Percentiles rank a stretch among this genome's conserved stretches.
These are phyloP conservation scores for Rhyacophila evoluta DNA, from an alignment of 2,888 invertebrate genomes.

Conservation along the genomic window DNA sequence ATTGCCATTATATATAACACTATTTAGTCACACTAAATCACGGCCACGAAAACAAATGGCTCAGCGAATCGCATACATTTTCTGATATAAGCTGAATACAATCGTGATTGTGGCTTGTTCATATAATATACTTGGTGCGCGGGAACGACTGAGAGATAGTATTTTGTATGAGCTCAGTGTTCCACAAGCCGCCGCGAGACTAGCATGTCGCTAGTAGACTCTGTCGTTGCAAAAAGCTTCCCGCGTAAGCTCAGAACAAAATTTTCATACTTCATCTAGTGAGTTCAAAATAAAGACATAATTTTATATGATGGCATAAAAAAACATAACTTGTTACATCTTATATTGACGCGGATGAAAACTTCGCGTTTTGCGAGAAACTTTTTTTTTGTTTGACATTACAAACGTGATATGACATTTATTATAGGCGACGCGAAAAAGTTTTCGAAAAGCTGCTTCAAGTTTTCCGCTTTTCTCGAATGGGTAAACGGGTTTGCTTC, in stretches of 20 bases:
- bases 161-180: conserved; percentile 31
- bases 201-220: conserved; percentile 31
- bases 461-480: conserved; percentile 27
- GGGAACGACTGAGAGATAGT: conserved; percentile 22
- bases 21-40: background rate
- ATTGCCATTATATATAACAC: background rate
- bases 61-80: conserved; percentile 1
- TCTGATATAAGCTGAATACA: conserved; percentile 8
- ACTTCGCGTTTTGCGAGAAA: conserved; percentile 21
- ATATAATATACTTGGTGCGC: conserved; percentile 19
- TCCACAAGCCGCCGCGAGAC: conserved; percentile 37
- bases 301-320: background rate
- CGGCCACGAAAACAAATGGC: background rate
- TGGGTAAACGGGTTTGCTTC: conserved; percentile 22
- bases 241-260: conserved; percentile 4
- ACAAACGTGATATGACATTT: conserved; percentile 46
- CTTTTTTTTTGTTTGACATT: conserved; percentile 29
- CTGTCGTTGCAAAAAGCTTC: background rate
- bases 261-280: background rate
- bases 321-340: conserved; percentile 6
- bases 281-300: background rate
- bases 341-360: conserved; percentile 9
- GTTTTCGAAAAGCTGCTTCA: conserved; percentile 36
- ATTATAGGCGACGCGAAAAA: conserved; percentile 40
- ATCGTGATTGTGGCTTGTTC: conserved; percentile 24